Percentiles rank a stretch among this genome's conserved stretches.
These are phyloP conservation scores for Sinocyclocheilus rhinocerous DNA, from an alignment of 2,113 vertebrate genomes.

Conservation along the genomic window DNA sequence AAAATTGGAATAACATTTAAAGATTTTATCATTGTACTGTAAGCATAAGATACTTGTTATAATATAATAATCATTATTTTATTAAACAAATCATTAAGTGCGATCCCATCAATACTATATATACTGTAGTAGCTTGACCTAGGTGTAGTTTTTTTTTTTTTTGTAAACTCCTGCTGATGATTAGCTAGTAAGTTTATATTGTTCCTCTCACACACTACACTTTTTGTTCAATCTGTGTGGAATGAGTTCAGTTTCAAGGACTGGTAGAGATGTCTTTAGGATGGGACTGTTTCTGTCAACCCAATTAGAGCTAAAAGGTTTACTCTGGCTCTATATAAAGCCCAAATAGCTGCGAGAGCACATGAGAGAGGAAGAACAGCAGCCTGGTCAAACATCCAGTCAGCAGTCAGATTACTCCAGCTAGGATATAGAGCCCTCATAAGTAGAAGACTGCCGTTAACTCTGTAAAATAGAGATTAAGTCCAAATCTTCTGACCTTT, in stretches of 20 bases:
- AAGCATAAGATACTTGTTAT: too few relatives aligned
- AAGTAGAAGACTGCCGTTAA: neutral
- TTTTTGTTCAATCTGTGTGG: conserved; percentile 3
- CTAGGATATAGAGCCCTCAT: neutral
- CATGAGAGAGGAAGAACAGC: conserved; percentile 9
- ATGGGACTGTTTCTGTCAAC: conserved; percentile 36
- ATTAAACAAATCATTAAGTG: too few relatives aligned
- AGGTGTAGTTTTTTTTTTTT: too few relatives aligned
- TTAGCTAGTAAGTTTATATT: neutral
- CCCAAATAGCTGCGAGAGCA: neutral
- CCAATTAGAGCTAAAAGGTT: conserved; percentile 53
- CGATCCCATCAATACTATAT: too few relatives aligned
- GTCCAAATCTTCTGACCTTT: neutral
- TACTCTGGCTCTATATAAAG: conserved; percentile 39
- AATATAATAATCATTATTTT: too few relatives aligned
- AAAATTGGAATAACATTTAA: too few relatives aligned
- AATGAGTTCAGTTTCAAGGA: conserved; percentile 13
- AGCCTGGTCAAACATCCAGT: neutral
- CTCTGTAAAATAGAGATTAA: conserved; percentile 10
- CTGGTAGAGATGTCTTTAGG: conserved; percentile 3
- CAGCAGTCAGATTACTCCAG: conserved; percentile 20
- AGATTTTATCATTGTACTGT: too few relatives aligned
- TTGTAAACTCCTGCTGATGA: too few relatives aligned
- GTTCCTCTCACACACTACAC: conserved; percentile 13
- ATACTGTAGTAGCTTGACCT: too few relatives aligned